Conservation (phyloP, 1,140 invertebrate species). For the Chelonus insularis region DNA sequence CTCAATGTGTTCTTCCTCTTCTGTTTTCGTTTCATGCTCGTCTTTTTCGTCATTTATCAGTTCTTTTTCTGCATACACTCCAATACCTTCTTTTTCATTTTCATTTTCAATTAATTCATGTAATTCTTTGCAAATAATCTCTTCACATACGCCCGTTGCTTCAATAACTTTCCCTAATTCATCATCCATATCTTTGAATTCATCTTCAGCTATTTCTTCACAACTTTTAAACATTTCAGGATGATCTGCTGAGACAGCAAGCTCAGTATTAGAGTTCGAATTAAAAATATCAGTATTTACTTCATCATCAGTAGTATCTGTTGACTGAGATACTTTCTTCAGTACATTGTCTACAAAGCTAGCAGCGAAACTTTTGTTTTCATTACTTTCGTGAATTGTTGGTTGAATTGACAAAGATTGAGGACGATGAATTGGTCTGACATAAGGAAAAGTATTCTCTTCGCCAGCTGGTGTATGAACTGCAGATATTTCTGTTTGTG, state of each 20-base stretch:
- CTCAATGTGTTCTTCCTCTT: too few relatives aligned
- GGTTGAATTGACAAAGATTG: slow-evolving; percentile 53
- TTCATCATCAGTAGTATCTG: slow-evolving; percentile 54
- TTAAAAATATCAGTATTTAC: slow-evolving; percentile 54
- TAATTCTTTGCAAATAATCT: slow-evolving; percentile 49
- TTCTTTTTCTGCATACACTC: too few relatives aligned
- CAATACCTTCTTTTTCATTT: slow-evolving; percentile 11
- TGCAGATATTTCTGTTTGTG: slow-evolving; percentile 78
- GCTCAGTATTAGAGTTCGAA: slow-evolving; percentile 52
- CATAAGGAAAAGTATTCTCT: slow-evolving; percentile 52
- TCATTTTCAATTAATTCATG: slow-evolving; percentile 50
- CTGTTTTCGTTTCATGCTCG: too few relatives aligned
- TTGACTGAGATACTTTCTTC: slow-evolving; percentile 53
- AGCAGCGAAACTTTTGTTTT: slow-evolving; percentile 45
- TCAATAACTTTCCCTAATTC: slow-evolving; percentile 47
- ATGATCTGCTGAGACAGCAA: slow-evolving; percentile 41
- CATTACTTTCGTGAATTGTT: slow-evolving; percentile 51
- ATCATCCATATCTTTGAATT: slow-evolving; percentile 41
- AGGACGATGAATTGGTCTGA: slow-evolving; percentile 42
- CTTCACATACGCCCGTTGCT: slow-evolving; percentile 46
- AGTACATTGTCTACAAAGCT: slow-evolving; percentile 43
- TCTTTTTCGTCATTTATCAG: too few relatives aligned
- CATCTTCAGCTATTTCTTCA: slow-evolving; percentile 47
- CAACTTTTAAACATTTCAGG: slow-evolving; percentile 53
- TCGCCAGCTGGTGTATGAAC: slow-evolving; percentile 68